These are phyloP conservation scores for Caranx ignobilis DNA, from an alignment of 2,113 vertebrate species.

Conservation along the genomic window DNA sequence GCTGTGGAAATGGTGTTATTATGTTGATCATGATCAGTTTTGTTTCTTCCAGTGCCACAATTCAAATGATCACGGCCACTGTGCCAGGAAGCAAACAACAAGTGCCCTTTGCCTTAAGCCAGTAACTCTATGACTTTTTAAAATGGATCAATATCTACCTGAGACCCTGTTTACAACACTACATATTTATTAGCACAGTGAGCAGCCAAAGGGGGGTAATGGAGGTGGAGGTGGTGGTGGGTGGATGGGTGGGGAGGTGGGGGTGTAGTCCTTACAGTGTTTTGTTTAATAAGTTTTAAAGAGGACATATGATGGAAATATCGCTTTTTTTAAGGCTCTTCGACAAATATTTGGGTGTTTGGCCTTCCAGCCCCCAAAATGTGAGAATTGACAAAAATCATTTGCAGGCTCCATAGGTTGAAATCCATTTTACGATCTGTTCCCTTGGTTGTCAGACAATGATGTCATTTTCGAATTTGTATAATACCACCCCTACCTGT, in stretches of 20 bases:
- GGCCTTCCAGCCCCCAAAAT: too few species aligned
- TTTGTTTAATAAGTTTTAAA: not conserved
- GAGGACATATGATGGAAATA: too few species aligned
- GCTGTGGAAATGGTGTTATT: slow-evolving; percentile 49
- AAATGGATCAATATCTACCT: not conserved
- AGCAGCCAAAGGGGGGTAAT: not conserved
- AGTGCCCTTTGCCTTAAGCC: slow-evolving; percentile 22
- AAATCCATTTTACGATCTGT: too few species aligned
- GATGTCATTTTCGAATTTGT: too few species aligned
- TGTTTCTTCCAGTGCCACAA: slow-evolving; percentile 29
- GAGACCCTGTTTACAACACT: not conserved
- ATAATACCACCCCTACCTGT: too few species aligned
- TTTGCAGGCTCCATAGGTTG: too few species aligned
- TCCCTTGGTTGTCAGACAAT: too few species aligned
- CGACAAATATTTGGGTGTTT: too few species aligned
- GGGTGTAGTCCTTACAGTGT: not conserved
- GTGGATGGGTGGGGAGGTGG: too few species aligned
- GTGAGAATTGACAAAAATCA: too few species aligned
- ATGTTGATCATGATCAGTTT: slow-evolving; percentile 57
- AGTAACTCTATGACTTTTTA: not conserved
- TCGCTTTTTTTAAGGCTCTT: too few species aligned
- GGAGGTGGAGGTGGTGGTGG: too few species aligned
- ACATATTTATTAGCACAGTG: not conserved
- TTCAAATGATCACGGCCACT: slow-evolving; percentile 36
- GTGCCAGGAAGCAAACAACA: slow-evolving; percentile 23